Conservation (phyloP, 2,888 invertebrate genomes). For the Morinoia aosen region DNA sequence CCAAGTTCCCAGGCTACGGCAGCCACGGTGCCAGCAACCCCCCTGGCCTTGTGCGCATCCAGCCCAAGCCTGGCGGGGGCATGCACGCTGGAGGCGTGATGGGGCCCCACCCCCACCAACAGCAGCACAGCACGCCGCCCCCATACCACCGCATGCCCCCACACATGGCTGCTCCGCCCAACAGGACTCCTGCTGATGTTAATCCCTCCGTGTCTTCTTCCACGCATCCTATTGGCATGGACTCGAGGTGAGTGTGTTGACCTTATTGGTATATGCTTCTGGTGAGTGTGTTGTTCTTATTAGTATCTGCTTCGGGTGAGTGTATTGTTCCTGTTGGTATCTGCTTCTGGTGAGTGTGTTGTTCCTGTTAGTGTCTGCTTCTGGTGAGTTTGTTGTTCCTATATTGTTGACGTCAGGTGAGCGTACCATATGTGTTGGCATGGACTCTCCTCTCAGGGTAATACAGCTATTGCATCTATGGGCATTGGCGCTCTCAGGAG, state of each 20-base stretch:
- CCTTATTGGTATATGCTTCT: no score
- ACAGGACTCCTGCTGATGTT: slow-evolving; percentile 60
- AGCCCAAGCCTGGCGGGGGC: slow-evolving; percentile 61
- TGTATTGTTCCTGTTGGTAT: no score
- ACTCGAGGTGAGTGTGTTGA: slow-evolving; percentile 57
- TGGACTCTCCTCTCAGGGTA: no score
- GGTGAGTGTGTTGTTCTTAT: no score
- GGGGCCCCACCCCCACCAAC: background rate
- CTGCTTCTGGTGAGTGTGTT: no score
- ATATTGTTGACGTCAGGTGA: no score
- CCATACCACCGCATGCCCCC: slow-evolving; percentile 61
- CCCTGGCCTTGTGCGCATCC: slow-evolving; percentile 66
- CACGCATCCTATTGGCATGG: slow-evolving; percentile 64
- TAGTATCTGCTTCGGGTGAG: no score
- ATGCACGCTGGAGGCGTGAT: background rate
- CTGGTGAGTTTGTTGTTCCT: no score
- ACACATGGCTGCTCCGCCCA: slow-evolving; percentile 59
- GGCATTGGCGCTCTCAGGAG: no score
- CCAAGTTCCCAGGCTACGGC: slow-evolving; percentile 25
- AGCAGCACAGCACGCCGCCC: slow-evolving; percentile 53
- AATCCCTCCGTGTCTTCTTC: slow-evolving; percentile 66
- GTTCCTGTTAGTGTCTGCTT: no score
- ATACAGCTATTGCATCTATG: no score
- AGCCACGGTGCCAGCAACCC: slow-evolving; percentile 62
- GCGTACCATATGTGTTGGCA: no score